Percentiles rank a stretch among this genome's conserved stretches.
Conservation (phyloP, 2,797 vertebrate genomes). For the Gymnopithys bicolor region DNA sequence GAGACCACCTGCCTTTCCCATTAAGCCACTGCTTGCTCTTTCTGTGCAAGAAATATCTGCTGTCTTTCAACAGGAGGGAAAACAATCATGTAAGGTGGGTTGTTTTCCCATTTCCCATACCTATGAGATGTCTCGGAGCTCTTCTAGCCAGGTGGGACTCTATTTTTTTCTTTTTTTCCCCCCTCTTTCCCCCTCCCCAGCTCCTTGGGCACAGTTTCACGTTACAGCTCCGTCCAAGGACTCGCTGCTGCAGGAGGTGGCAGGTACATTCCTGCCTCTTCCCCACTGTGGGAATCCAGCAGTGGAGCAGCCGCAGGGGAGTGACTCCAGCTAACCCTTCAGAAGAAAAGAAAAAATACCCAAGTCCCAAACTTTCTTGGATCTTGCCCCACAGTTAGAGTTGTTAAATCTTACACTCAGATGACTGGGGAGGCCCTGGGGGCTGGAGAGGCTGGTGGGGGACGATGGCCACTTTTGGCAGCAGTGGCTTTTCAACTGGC, state of each 20-base stretch:
- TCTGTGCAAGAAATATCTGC: background rate
- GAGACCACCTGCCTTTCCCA: constrained; percentile 53
- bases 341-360: background rate
- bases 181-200: background rate
- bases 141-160: constrained; percentile 26
- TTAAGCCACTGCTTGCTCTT: constrained; percentile 26
- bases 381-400: background rate
- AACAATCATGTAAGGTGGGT: constrained; percentile 24
- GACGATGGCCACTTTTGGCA: constrained; percentile 15
- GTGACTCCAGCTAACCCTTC: constrained; percentile 1
- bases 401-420: background rate
- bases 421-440: background rate
- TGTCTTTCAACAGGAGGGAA: constrained; percentile 60
- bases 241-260: constrained; percentile 51
- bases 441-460: background rate
- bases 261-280: constrained; percentile 62
- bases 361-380: background rate
- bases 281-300: background rate
- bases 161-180: no score
- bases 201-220: constrained; percentile 29
- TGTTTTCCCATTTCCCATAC: background rate
- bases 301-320: background rate
- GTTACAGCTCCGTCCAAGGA: background rate
- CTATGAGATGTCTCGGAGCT: background rate
- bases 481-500: background rate